Evolutionary conservation across 1,140 invertebrate species (phyloP).

Genomic region (Neodiprion pinetum): DNA sequence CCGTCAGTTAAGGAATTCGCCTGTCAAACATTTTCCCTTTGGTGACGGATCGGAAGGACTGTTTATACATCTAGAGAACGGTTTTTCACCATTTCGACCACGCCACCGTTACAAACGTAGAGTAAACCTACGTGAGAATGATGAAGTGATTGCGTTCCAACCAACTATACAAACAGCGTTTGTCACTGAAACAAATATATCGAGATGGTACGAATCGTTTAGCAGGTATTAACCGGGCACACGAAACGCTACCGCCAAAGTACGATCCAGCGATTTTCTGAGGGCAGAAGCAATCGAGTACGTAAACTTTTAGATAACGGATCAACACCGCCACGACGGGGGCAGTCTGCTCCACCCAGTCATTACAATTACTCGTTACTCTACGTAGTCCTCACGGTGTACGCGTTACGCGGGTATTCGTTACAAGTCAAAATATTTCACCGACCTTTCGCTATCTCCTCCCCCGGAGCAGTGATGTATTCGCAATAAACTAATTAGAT

Average conservation of each 20-base stretch:
- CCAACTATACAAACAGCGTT: no score
- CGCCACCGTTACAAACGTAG: no score
- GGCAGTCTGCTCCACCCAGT: not conserved
- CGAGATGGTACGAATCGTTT: not conserved
- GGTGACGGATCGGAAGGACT: no score
- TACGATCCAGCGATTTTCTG: not conserved
- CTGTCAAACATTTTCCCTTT: no score
- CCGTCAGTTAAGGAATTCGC: no score
- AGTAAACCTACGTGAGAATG: no score
- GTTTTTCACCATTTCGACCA: no score
- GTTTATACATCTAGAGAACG: no score
- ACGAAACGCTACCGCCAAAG: not conserved
- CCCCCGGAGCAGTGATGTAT: not conserved
- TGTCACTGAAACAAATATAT: not conserved
- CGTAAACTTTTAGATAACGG: slow-evolving; percentile 1
- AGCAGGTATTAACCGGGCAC: not conserved
- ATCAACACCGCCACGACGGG: not conserved
- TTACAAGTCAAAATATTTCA: slow-evolving; percentile 4
- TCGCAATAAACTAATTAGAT: not conserved
- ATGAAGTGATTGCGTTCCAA: no score
- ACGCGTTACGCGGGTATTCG: not conserved
- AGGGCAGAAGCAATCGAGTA: not conserved
- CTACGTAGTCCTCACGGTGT: not conserved
- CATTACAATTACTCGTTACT: not conserved
- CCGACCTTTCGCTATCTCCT: not conserved